phyloP scores from a whole-genome alignment of 2,888 invertebrate genomes.

The Helleia helle region DNA sequence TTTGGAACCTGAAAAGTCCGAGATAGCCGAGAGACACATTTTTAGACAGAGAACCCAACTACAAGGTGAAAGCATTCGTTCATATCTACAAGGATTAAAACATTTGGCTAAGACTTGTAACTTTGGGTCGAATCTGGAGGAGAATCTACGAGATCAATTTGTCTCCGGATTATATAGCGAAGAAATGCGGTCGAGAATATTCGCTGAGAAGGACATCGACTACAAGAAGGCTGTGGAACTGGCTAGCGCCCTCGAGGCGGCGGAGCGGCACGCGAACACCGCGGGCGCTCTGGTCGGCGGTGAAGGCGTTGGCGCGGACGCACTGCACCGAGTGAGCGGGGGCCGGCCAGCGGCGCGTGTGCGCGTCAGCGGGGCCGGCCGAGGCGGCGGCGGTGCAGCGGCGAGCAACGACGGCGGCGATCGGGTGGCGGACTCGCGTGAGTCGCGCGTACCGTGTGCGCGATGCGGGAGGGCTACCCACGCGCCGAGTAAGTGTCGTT shows the following conservation, averaged over 20 bases:
- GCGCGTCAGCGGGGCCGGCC: not conserved
- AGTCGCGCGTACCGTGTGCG: not conserved
- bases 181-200: slow-evolving; percentile 25
- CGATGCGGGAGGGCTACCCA: not conserved
- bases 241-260: slow-evolving; percentile 13
- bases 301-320: not conserved
- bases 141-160: slow-evolving; percentile 11
- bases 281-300: not conserved
- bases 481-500: not conserved
- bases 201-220: slow-evolving; percentile 22
- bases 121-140: slow-evolving; percentile 17
- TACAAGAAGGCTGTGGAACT: slow-evolving; percentile 25
- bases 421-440: not conserved
- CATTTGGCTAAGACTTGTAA: slow-evolving; percentile 22
- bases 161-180: slow-evolving; percentile 16
- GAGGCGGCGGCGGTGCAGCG: not conserved
- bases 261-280: not conserved
- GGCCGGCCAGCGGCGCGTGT: not conserved
- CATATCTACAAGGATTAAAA: slow-evolving; percentile 21
- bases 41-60: slow-evolving; percentile 21
- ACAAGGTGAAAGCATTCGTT: slow-evolving; percentile 16
- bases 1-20: slow-evolving; percentile 21
- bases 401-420: not conserved
- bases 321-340: not conserved
- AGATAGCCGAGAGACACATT: slow-evolving; percentile 22